Evolutionary conservation across 2,113 vertebrate species (phyloP).

Genomic region (Mola mola): DNA sequence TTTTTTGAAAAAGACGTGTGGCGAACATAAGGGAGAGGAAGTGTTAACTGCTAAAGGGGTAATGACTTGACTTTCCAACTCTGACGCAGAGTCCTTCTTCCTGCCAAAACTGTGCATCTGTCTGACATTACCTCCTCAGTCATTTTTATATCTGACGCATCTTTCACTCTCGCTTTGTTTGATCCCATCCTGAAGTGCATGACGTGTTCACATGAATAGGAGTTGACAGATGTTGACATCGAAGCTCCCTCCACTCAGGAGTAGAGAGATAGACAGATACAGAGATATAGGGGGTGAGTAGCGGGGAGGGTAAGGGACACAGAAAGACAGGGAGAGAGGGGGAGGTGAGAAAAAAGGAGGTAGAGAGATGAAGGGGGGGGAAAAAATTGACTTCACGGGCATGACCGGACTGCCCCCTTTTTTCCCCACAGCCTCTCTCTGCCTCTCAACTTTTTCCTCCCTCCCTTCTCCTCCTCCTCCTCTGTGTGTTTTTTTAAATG

Average conservation of each 20-base stretch:
- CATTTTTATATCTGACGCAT: neutral
- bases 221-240: conserved; percentile 86
- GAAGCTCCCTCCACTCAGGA: conserved; percentile 77
- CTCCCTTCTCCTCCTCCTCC: conserved; percentile 45
- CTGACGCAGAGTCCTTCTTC: neutral
- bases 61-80: conserved; percentile 44
- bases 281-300: conserved; percentile 43
- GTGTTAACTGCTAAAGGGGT: conserved; percentile 11
- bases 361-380: conserved; percentile 63
- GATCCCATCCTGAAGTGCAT: conserved; percentile 12
- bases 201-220: conserved; percentile 59
- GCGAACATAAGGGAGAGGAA: conserved; percentile 20
- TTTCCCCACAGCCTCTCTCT: conserved; percentile 71
- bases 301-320: conserved; percentile 36
- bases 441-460: conserved; percentile 62
- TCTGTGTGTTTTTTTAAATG: conserved; percentile 71
- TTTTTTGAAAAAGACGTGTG: conserved; percentile 23
- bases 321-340: conserved; percentile 51
- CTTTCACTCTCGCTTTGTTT: too few species aligned
- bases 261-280: conserved; percentile 61
- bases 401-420: conserved; percentile 68
- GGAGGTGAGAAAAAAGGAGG: conserved; percentile 66
- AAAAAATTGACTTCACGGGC: conserved; percentile 73
- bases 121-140: conserved; percentile 22
- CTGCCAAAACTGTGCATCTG: conserved; percentile 3